A percentile compares a stretch with the other conserved stretches of the same genome.
Conservation (phyloP, 2,113 vertebrate species). For the Cariama cristata region DNA sequence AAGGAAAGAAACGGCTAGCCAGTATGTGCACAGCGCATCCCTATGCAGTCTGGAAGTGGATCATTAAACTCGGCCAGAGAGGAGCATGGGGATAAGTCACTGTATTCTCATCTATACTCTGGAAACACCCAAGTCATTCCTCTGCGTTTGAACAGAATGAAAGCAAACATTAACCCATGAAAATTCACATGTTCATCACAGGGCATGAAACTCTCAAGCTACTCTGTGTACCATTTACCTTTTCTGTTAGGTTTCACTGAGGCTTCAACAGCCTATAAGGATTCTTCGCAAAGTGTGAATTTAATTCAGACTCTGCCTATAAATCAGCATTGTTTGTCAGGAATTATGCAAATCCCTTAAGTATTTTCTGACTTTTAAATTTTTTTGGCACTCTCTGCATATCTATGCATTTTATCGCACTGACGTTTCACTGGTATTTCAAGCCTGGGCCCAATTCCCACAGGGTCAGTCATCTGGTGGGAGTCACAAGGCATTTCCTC, state of each 20-base stretch:
- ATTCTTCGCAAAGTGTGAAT: background rate
- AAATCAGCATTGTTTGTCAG: background rate
- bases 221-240: fast-evolving
- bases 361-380: conserved; percentile 1
- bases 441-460: background rate
- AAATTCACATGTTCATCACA: background rate
- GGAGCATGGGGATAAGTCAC: background rate
- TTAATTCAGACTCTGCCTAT: background rate
- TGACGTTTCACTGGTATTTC: background rate
- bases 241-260: background rate
- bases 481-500: conserved; percentile 33
- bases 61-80: background rate
- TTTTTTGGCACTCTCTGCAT: background rate
- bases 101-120: background rate
- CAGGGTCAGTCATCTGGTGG: background rate
- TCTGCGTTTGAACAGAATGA: background rate
- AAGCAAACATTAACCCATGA: background rate
- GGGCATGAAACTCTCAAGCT: background rate
- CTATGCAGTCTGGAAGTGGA: background rate
- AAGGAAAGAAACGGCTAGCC: background rate
- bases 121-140: background rate
- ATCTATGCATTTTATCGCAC: background rate
- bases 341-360: conserved; percentile 32
- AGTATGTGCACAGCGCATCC: background rate
- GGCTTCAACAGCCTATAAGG: background rate